Base-by-base conservation (phyloP, 2,797 vertebrate genomes). In the Brotogeris chrysoptera region DNA sequence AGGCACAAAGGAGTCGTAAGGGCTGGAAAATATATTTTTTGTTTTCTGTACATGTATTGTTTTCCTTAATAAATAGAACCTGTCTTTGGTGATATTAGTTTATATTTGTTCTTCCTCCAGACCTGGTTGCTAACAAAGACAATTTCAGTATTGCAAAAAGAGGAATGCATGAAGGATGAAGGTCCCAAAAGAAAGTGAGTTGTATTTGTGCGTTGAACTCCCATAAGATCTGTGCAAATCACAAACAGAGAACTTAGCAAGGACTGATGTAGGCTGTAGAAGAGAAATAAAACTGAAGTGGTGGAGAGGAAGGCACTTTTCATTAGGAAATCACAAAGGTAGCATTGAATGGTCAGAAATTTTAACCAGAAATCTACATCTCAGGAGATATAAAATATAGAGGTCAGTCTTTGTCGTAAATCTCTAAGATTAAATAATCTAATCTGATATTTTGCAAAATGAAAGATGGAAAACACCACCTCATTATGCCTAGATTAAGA, bases 21-120 rank as follows among this genome's bases (percentile, higher is more conserved):
- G 7, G 15, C 3, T 77, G 25, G 36, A 15, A 50, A 61, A 55
- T 65, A 68, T 20, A 21, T 55, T 5, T 70, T 63, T 59, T 70
- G 59, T 59, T 55, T 69, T 5, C 9, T 14, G 7, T 46, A 9
- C 2, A 6, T 3, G 0, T 71, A 49, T 3, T 57, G 10, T 36
- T 80, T 55, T 80, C 2, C 7, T 36, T 34, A 59, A 32, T 20
- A 70, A 69, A 60, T 5, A 14, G 10, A 68, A 30, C 11, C 2
- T 32, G 5, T 16, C 9, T 61, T 50, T 65, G 20, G 5, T 38
- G 16, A 11, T 20, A 41, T 13, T 38, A 52, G 2, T 4, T 78
- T 9, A 1, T 64, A 36, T 16, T 60, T 50, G 6, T 32, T 80
- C 57, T 91, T 60, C 4, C 9, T 71, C 13, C 34, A 44, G 10